phyloP scores from a whole-genome alignment of 2,888 invertebrate species.

The Perithous albicinctus region DNA sequence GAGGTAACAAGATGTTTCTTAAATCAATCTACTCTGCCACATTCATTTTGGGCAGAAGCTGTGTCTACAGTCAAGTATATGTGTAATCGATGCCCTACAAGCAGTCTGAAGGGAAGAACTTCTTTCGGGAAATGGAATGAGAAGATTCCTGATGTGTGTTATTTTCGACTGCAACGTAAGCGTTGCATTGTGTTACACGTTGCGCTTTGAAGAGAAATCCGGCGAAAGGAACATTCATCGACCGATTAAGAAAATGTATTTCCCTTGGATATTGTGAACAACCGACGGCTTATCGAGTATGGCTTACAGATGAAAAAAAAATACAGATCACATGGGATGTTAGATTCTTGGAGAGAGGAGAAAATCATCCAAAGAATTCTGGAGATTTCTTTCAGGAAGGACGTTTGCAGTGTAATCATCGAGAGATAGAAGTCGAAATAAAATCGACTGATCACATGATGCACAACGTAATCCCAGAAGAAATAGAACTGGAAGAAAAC shows the following conservation, averaged over 20 bases:
- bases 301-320: constrained; percentile 51
- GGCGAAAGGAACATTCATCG: constrained; percentile 56
- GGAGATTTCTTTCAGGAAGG: background rate
- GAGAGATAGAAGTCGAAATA: constrained; percentile 15
- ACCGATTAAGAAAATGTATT: constrained; percentile 51
- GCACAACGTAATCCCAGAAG: no score
- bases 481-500: background rate
- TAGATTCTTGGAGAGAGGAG: background rate
- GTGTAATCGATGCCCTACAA: constrained; percentile 64
- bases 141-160: no score
- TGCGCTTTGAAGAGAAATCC: constrained; percentile 42
- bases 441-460: background rate
- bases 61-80: constrained; percentile 66
- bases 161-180: constrained; percentile 53
- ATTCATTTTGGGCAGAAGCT: constrained; percentile 72
- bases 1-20: constrained; percentile 66
- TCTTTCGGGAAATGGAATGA: constrained; percentile 51
- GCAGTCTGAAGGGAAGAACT: no score
- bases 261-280: constrained; percentile 61
- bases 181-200: no score
- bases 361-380: background rate
- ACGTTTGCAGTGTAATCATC: background rate
- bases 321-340: constrained; percentile 60
- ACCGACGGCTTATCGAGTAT: constrained; percentile 58
- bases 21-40: constrained; percentile 59